Base-by-base conservation (phyloP, 2,888 invertebrate genomes). In the Tortrix viridana region DNA sequence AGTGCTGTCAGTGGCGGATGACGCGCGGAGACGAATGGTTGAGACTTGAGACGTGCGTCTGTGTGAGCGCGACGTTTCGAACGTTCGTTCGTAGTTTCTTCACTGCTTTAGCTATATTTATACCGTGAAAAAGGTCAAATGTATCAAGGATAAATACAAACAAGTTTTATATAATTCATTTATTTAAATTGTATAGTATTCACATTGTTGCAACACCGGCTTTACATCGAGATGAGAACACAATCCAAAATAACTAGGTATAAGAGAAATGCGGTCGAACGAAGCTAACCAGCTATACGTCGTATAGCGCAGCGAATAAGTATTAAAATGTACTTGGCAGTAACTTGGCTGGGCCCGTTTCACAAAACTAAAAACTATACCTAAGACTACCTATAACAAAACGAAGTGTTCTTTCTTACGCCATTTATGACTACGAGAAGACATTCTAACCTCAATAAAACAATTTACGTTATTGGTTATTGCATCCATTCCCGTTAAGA, bases 171-270 rank as follows among this genome's bases (percentile, higher is more conserved):
- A 91, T 91, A 91, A 91, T 91, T 91, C 89, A 91, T 92, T 92
- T 92, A 92, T 92, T 92, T 88, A 86, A 91, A 88, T 87, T 88
- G 86, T 88, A 88, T 87, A 88, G 84, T 91, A 90, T 92, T 90
- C 92, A 92, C 91, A 92, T 89, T 85, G 84, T 86, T 81, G 88
- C 89, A 90, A 88, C 89, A 84, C 81, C 82, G 85, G 88, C 87
- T 79, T 85, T 84, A 88, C 84, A 86, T 89, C 83, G 89, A 89
- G 89, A 89, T 87, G 88, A 88, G 87, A 91, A 92, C 89, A 90
- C 89, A 89, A 82, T 84, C 82, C 84, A 86, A 86, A 82, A 74
- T 76, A 82, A 82, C 85, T 88, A 90, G 81, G 76, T 84, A 80
- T 81, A 85, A 88, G 84, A 89, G 84, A 92, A 91, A 91, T 91